Conservation (phyloP, 2,797 vertebrate genomes). For the Ceryle rudis region DNA sequence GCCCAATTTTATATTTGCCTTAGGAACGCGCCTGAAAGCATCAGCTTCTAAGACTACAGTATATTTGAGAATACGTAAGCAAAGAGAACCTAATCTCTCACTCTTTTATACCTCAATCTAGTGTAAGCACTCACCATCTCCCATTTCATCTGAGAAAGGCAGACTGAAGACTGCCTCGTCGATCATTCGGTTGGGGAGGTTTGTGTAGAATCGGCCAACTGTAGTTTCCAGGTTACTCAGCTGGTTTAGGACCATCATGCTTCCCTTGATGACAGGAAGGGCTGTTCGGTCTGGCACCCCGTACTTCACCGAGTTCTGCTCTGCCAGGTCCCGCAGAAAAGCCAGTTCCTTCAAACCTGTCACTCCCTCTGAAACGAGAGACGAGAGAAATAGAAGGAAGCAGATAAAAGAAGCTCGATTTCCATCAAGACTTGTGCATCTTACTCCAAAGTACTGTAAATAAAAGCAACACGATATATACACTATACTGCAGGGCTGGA, state of each 20-base stretch:
- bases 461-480: rapidly evolving
- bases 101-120: rapidly evolving
- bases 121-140: slow-evolving; percentile 85
- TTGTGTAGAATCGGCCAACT: slow-evolving; percentile 96
- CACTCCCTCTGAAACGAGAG: slow-evolving; percentile 87
- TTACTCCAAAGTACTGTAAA: not conserved
- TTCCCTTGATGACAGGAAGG: slow-evolving; percentile 92
- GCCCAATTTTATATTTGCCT: not conserved
- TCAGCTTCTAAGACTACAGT: not conserved
- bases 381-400: not conserved
- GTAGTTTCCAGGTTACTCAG: slow-evolving; percentile 97
- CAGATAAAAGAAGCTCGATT: not conserved
- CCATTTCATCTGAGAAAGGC: slow-evolving; percentile 95
- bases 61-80: rapidly evolving
- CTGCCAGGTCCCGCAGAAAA: slow-evolving; percentile 94
- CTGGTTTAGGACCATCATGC: slow-evolving; percentile 99
- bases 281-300: slow-evolving; percentile 82
- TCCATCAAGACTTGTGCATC: not conserved
- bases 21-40: not conserved
- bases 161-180: slow-evolving; percentile 95
- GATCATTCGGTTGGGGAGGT: slow-evolving; percentile 97
- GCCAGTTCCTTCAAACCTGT: slow-evolving; percentile 96
- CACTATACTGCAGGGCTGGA: rapidly evolving
- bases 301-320: slow-evolving; percentile 95
- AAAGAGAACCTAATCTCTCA: not conserved